These are phyloP conservation scores for Herpetotheres cachinnans DNA, from an alignment of 2,113 vertebrate species.

Conservation along the genomic window DNA sequence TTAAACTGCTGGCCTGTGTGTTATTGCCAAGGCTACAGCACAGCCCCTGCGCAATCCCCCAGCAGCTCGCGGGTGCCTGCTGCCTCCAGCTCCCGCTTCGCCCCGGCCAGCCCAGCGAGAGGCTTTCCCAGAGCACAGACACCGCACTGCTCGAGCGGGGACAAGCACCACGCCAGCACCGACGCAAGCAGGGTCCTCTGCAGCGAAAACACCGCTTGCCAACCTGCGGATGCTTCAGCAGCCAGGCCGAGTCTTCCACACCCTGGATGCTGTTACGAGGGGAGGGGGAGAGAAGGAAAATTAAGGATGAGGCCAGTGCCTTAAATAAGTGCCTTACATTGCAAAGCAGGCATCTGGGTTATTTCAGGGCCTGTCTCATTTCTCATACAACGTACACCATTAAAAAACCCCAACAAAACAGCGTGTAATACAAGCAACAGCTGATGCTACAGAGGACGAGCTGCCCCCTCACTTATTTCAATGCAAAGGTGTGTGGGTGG, in stretches of 20 bases:
- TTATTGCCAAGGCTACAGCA: background rate
- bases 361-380: background rate
- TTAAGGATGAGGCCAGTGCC: background rate
- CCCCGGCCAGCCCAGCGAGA: fast-evolving
- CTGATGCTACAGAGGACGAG: background rate
- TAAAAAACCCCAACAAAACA: background rate
- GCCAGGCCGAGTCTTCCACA: background rate
- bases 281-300: background rate
- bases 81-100: background rate
- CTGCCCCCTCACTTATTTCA: slow-evolving; percentile 5
- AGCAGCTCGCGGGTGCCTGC: background rate
- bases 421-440: background rate
- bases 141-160: fast-evolving
- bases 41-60: background rate
- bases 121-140: background rate
- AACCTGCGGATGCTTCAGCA: background rate
- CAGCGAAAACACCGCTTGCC: fast-evolving
- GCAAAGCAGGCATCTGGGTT: background rate
- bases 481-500: background rate
- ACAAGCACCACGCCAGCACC: background rate
- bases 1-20: background rate
- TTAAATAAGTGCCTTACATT: background rate
- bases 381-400: background rate
- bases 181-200: background rate
- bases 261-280: background rate